Evolutionary conservation across 2,113 vertebrate species (phyloP).

Genomic region (Pterocles orientalis): DNA sequence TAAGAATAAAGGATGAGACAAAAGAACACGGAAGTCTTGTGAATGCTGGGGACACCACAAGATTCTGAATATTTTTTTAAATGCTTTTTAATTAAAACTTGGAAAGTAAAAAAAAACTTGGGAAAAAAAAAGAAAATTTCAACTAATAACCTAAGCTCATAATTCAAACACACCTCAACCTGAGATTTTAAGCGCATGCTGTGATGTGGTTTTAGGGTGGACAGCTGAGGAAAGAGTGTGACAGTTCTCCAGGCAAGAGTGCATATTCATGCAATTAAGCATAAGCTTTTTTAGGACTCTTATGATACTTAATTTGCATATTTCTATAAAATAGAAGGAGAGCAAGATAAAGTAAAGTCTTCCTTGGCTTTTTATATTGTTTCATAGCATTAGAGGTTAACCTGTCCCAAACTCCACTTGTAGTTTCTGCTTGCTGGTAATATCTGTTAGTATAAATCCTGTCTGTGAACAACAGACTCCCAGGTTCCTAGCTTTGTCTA

Average conservation of each 20-base stretch:
- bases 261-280: not conserved
- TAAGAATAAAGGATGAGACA: not conserved
- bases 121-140: not conserved
- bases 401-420: not conserved
- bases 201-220: not conserved
- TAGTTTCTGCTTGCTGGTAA: not conserved
- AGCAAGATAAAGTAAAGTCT: not conserved
- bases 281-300: not conserved
- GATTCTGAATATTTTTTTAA: not conserved
- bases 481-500: not conserved
- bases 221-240: not conserved
- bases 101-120: not conserved
- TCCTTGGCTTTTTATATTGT: not conserved
- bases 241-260: not conserved
- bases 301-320: not conserved
- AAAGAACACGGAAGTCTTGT: not conserved
- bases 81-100: not conserved
- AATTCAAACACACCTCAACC: not conserved
- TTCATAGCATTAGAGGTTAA: not conserved
- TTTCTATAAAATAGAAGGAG: not conserved
- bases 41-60: not conserved
- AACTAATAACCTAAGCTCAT: not conserved
- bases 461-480: not conserved
- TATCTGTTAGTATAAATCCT: not conserved
- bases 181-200: not conserved